Evolutionary conservation across 2,113 vertebrate species (phyloP), one percentile per base, ranked within the genome.

Genomic region (Arenaria interpres): DNA sequence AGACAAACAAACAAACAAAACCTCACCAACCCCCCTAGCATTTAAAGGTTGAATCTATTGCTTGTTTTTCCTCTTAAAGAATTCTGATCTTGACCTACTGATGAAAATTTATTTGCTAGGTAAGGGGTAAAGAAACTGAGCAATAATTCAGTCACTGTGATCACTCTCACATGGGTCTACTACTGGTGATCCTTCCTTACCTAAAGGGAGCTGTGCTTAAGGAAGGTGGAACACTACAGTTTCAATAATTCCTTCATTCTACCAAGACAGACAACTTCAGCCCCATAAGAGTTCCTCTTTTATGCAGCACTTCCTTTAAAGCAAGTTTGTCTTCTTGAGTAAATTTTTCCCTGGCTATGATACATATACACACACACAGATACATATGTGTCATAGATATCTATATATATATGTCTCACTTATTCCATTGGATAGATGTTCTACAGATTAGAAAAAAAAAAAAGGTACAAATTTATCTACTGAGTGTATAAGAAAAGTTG

Each of bases 301-400:
- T 48, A 30, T 21, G 12, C 59, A n/a, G 9, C 22, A 62, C 48
- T 89, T 95, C 80, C 79, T 68, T 78, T 75, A 93, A 89, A 89
- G 28, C 23, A 66, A 85, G 22, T 64, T 72, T 82, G 32, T 68
- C 37, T n/a, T 27, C 50, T 33, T 64, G 60, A 90, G 22, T 92
- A 72, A 69, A 14, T 79, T 82, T 81, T 96, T 85, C 66, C 62
- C 57, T 82, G n/a, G 5, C 45, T 85, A 23, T 46, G 43, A 33
- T 3, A 33, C 8, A 77, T 17, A 77, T 1, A 62, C 1, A 83
- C 10, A 68, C 32, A 54, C 4, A 53, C 0, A 20, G 9, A n/a
- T 5, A 32, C 68, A 5, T 43, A 11, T n/a, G 15, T 64, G 32
- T 51, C 64, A 73, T 14, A 74, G 28, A 27, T 69, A 37, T 48